These are phyloP conservation scores for Hormaphis cornu DNA, from an alignment of 1,140 invertebrate species.

Conservation along the genomic window DNA sequence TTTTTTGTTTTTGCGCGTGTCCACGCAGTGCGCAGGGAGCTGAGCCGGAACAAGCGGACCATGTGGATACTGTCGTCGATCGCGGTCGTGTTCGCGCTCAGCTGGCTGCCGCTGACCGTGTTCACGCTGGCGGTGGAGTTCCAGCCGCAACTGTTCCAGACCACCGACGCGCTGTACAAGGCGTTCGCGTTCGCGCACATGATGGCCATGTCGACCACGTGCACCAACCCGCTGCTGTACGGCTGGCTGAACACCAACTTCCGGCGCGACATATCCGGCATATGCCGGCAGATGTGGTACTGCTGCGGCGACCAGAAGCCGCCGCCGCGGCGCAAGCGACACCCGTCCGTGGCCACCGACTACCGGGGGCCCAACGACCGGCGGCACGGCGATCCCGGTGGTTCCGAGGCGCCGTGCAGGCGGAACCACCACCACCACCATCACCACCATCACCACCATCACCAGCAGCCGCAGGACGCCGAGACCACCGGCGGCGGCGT, in stretches of 20 bases:
- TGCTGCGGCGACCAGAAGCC: background rate
- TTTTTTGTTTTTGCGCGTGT: too few species aligned
- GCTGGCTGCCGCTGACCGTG: constrained; percentile 49
- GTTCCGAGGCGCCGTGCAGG: background rate
- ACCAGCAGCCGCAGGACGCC: too few species aligned
- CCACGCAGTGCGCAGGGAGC: constrained; percentile 40
- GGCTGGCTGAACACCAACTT: constrained; percentile 50
- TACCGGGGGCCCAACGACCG: constrained; percentile 18
- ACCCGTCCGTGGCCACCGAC: constrained; percentile 16
- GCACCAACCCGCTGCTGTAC: constrained; percentile 49
- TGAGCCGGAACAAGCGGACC: constrained; percentile 46
- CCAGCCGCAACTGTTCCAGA: constrained; percentile 35
- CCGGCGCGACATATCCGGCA: constrained; percentile 41
- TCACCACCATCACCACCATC: too few species aligned
- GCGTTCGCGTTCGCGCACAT: constrained; percentile 49
- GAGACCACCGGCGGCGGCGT: constrained; percentile 32
- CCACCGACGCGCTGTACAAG: constrained; percentile 41
- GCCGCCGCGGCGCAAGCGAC: constrained; percentile 10
- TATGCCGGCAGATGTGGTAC: constrained; percentile 31
- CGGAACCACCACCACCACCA: background rate
- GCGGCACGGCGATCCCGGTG: background rate
- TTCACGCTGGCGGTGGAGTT: constrained; percentile 46
- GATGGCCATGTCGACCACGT: constrained; percentile 50
- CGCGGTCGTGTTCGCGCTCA: constrained; percentile 45
- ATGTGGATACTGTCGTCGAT: constrained; percentile 43